phyloP scores from a whole-genome alignment of 2,113 vertebrate genomes.

The Connochaetes taurinus region DNA sequence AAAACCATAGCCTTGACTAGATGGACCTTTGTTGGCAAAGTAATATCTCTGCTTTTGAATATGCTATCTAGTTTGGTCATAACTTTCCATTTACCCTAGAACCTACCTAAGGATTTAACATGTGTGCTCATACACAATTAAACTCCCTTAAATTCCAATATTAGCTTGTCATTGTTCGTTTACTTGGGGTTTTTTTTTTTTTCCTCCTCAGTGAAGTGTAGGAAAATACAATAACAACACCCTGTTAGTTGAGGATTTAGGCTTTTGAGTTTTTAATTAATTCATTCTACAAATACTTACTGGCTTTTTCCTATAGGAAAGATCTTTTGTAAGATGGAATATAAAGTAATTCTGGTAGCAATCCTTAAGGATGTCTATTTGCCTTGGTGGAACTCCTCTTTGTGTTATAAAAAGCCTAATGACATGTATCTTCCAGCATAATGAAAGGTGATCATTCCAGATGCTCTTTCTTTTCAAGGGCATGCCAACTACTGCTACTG shows the following conservation, averaged over 20 bases:
- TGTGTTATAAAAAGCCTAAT: background rate
- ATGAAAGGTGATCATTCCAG: background rate
- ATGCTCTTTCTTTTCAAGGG: background rate
- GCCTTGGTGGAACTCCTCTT: background rate
- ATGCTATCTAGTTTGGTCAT: background rate
- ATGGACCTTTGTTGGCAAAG: background rate
- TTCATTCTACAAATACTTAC: background rate
- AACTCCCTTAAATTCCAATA: background rate
- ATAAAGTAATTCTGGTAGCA: background rate
- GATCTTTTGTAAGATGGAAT: background rate
- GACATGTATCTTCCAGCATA: background rate
- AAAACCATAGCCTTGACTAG: background rate
- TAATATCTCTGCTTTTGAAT: no score
- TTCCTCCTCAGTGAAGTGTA: background rate
- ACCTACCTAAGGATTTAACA: background rate
- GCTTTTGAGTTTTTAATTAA: constrained; percentile 21
- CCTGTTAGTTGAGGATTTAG: background rate
- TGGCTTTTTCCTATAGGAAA: background rate
- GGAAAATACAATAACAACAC: background rate
- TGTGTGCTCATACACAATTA: background rate
- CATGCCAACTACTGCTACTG: background rate
- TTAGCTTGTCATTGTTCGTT: background rate
- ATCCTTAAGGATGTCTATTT: background rate
- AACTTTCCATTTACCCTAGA: background rate
- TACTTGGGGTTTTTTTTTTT: background rate